Conservation (phyloP, 1,140 invertebrate genomes). For the Vanessa tameamea region DNA sequence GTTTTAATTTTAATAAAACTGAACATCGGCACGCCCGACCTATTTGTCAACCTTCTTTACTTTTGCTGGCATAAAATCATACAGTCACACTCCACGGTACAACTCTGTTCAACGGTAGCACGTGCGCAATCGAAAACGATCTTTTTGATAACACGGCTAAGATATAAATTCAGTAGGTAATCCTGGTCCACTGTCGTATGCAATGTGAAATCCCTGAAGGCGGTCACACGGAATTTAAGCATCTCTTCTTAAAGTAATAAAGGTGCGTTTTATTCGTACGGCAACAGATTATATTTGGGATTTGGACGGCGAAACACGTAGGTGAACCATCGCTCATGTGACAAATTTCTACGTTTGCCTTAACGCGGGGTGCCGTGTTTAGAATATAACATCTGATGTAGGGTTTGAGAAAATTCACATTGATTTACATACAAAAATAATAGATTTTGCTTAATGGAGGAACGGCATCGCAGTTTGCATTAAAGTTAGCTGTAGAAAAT, state of each 20-base stretch:
- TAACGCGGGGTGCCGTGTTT: constrained; percentile 75
- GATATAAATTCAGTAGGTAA: constrained; percentile 73
- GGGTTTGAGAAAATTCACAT: constrained; percentile 59
- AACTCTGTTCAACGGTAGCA: constrained; percentile 41
- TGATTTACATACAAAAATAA: constrained; percentile 68
- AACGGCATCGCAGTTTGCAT: neutral
- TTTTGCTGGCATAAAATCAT: constrained; percentile 77
- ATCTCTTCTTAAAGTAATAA: constrained; percentile 77
- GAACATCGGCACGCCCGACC: constrained; percentile 74
- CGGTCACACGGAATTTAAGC: constrained; percentile 66
- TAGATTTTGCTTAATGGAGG: constrained; percentile 28
- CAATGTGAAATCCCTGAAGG: constrained; percentile 67
- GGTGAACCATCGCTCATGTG: constrained; percentile 80
- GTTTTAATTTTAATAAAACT: constrained; percentile 80
- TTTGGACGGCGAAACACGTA: constrained; percentile 77
- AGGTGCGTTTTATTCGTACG: constrained; percentile 77
- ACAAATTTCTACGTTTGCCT: constrained; percentile 81
- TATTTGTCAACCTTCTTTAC: constrained; percentile 80
- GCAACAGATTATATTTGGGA: constrained; percentile 75
- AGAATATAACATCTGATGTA: constrained; percentile 76
- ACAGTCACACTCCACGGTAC: constrained; percentile 66
- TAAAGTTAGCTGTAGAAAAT: neutral
- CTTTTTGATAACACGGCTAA: constrained; percentile 70
- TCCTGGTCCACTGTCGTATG: constrained; percentile 54
- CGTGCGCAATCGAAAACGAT: constrained; percentile 59